Evolutionary conservation across 2,113 vertebrate species (phyloP).

Genomic region (Boulengeromyrus knoepffleri): DNA sequence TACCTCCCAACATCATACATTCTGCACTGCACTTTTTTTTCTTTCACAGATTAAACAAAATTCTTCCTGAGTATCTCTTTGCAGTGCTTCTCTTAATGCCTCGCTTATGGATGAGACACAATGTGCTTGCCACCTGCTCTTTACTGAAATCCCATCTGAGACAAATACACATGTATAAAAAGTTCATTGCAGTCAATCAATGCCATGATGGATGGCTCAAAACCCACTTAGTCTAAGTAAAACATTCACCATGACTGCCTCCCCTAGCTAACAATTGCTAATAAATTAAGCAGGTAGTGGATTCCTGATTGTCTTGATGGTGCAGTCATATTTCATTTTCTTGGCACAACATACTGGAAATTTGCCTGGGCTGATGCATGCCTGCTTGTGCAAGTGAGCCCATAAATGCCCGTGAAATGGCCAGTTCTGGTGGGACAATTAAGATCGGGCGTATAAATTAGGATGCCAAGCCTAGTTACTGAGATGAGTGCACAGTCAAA

Average conservation of each 20-base stretch:
- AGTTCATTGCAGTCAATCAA: slow-evolving; percentile 12
- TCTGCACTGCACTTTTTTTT: neutral
- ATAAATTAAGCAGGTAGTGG: slow-evolving; percentile 38
- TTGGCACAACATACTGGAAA: slow-evolving; percentile 41
- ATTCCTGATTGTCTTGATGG: slow-evolving; percentile 31
- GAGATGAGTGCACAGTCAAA: neutral
- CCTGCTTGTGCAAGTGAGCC: slow-evolving; percentile 30
- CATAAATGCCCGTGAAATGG: slow-evolving; percentile 39
- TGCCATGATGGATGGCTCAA: slow-evolving; percentile 30
- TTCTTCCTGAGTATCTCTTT: neutral
- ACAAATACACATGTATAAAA: slow-evolving; percentile 14
- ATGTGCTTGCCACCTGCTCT: neutral
- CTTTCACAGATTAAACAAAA: neutral
- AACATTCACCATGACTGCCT: slow-evolving; percentile 11
- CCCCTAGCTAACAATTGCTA: slow-evolving; percentile 33
- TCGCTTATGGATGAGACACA: neutral
- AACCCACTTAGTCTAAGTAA: slow-evolving; percentile 32
- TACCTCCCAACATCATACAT: neutral
- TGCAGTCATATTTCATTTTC: slow-evolving; percentile 40
- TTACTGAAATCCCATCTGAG: slow-evolving; percentile 12
- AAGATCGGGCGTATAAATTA: slow-evolving; percentile 9
- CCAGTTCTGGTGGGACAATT: slow-evolving; percentile 6
- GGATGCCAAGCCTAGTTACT: neutral
- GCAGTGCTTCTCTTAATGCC: neutral
- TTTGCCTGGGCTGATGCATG: slow-evolving; percentile 34